These are phyloP conservation scores for Capricornis sumatraensis DNA, from an alignment of 2,113 vertebrate species.

Conservation along the genomic window DNA sequence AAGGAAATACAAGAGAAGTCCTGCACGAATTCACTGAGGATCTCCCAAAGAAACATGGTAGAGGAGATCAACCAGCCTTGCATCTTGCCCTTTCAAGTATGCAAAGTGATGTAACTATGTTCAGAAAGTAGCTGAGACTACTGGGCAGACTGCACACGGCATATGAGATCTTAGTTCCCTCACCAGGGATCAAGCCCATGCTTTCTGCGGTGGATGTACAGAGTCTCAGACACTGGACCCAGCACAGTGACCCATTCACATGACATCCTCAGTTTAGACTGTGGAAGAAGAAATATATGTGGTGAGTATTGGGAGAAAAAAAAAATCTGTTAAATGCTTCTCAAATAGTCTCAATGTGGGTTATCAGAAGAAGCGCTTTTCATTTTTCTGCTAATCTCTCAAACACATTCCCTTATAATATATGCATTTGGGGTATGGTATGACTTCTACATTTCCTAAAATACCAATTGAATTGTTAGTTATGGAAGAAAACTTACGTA, in stretches of 20 bases:
- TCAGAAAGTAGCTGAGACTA: constrained; percentile 97
- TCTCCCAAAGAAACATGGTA: constrained; percentile 99
- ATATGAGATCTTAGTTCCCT: neutral
- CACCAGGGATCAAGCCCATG: neutral
- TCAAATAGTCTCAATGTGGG: neutral
- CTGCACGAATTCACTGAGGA: constrained; percentile 99
- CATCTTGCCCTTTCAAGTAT: neutral
- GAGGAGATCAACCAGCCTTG: neutral
- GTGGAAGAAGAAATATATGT: constrained; percentile 77
- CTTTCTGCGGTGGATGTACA: neutral
- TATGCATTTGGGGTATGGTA: neutral
- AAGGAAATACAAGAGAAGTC: constrained; percentile 98
- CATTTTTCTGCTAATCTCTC: neutral
- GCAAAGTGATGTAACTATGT: constrained; percentile 93
- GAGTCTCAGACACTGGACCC: neutral
- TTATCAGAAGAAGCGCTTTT: neutral
- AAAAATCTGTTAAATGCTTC: neutral
- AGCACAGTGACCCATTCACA: constrained; percentile 85
- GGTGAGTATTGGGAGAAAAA: constrained; percentile 48
- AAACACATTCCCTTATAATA: neutral
- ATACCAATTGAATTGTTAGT: neutral
- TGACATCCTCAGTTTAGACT: constrained; percentile 85
- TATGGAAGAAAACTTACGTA: neutral
- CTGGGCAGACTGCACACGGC: constrained; percentile 81
- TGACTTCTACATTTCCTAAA: neutral